Conservation (phyloP, 2,113 vertebrate genomes). For the Micromys minutus region DNA sequence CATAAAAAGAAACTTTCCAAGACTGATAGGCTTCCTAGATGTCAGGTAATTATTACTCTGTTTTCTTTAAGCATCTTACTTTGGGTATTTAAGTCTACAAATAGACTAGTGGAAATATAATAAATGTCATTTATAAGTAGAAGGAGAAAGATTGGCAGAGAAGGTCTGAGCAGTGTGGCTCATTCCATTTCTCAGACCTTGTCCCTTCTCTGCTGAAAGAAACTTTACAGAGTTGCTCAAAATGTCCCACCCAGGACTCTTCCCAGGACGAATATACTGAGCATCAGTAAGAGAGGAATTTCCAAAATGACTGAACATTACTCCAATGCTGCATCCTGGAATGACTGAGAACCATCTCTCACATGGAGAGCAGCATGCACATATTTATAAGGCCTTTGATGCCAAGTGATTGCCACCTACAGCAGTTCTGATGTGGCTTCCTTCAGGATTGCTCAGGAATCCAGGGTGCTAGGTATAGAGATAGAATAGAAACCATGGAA, state of each 20-base stretch:
- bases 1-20: neutral
- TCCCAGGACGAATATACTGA: rapidly evolving
- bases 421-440: neutral
- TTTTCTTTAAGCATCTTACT: neutral
- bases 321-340: neutral
- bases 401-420: neutral
- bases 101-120: neutral
- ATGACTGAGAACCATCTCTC: neutral
- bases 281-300: rapidly evolving
- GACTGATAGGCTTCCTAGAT: neutral
- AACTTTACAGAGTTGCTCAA: neutral
- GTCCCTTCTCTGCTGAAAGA: neutral
- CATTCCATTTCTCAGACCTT: neutral
- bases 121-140: neutral
- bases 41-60: neutral
- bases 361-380: rapidly evolving
- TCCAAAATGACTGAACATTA: neutral
- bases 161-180: neutral
- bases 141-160: neutral
- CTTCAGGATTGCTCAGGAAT: neutral
- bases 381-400: no score
- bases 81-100: neutral
- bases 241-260: neutral
- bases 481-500: neutral
- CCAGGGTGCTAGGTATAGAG: rapidly evolving